phyloP scores from a whole-genome alignment of 2,797 vertebrate species.

The Chelmon rostratus region DNA sequence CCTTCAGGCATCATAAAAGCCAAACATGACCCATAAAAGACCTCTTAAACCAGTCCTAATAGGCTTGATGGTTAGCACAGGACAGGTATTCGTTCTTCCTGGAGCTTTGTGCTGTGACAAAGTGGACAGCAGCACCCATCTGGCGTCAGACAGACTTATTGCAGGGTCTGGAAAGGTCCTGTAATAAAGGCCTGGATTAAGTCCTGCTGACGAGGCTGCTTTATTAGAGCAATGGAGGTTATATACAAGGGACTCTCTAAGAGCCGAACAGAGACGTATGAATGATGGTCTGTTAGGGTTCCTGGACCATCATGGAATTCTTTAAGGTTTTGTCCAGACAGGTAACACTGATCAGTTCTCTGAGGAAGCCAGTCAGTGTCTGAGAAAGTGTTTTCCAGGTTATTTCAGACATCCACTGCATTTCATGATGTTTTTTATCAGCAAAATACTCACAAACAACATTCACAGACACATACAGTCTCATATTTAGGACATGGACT shows the following conservation, averaged over 20 bases:
- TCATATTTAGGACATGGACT: no score
- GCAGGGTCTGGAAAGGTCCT: constrained; percentile 36
- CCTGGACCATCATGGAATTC: background rate
- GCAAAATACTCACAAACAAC: background rate
- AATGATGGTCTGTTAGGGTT: constrained; percentile 15
- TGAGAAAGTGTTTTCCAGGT: background rate
- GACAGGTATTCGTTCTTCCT: constrained; percentile 14
- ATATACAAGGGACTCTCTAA: constrained; percentile 17
- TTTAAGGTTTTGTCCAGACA: constrained; percentile 13
- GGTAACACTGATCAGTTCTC: background rate
- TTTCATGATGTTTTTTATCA: background rate
- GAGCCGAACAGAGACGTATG: constrained; percentile 19
- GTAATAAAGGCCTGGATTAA: constrained; percentile 55
- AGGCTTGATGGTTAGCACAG: constrained; percentile 20
- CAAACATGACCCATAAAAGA: constrained; percentile 42
- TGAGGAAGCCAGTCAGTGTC: background rate
- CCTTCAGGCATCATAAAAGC: constrained; percentile 58
- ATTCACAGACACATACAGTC: background rate
- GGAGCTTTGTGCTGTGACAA: constrained; percentile 27
- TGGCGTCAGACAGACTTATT: constrained; percentile 57
- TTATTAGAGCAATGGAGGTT: constrained; percentile 38
- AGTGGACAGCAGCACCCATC: constrained; percentile 42
- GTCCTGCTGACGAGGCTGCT: constrained; percentile 53
- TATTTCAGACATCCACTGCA: background rate
- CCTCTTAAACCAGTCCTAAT: constrained; percentile 38